A percentile compares a stretch with the other conserved stretches of the same genome.
phyloP scores from a whole-genome alignment of 2,797 vertebrate species.

The Melopsittacus undulatus region DNA sequence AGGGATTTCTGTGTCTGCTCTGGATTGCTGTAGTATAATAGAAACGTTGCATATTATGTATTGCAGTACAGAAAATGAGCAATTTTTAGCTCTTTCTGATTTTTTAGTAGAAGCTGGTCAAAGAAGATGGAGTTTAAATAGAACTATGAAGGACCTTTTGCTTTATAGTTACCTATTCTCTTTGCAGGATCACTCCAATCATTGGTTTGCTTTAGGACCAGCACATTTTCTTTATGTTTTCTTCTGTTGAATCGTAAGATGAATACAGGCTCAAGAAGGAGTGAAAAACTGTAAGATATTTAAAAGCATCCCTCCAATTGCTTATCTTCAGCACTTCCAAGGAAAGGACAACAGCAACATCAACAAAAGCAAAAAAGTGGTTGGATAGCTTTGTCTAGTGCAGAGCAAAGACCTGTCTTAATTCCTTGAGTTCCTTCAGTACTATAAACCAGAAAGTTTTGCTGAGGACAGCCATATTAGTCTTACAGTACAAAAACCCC shows the following conservation, averaged over 20 bases:
- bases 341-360: not conserved
- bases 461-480: not conserved
- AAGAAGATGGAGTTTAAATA: not conserved
- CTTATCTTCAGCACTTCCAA: not conserved
- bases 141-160: not conserved
- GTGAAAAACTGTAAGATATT: not conserved
- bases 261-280: not conserved
- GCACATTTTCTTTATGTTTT: not conserved
- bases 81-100: not conserved
- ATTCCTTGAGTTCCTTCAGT: not conserved
- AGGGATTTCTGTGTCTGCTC: not conserved
- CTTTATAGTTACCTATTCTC: not conserved
- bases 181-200: not conserved
- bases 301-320: not conserved
- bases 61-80: not conserved
- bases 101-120: not conserved
- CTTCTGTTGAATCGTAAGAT: not conserved
- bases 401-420: not conserved
- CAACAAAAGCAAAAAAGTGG: not conserved
- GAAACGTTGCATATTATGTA: not conserved
- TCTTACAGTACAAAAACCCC: not conserved
- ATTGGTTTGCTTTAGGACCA: not conserved
- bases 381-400: not conserved
- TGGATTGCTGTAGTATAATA: not conserved
- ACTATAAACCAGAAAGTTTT: not conserved